Evolutionary conservation across 2,888 invertebrate species (phyloP), one percentile per base, ranked within the genome.

Genomic region (Hedychridium roseum): DNA sequence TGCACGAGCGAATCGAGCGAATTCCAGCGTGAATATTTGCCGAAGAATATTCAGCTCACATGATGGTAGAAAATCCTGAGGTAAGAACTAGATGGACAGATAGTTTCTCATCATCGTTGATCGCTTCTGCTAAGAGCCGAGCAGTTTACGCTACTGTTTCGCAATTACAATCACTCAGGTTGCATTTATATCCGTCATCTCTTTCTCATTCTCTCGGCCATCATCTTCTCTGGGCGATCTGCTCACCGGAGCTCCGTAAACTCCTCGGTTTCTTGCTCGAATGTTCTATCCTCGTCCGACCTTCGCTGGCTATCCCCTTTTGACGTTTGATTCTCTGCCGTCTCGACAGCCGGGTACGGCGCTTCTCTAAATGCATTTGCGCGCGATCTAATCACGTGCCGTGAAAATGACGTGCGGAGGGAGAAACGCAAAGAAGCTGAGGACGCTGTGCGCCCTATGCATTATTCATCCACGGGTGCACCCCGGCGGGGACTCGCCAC

Each of bases 381-480:
- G 58, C 56, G 43, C 57, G 52, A 45, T 50, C 65, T 68, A 68
- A 71, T 71, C 68, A 57, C 52, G 43, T 46, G 48, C 54, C 61
- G 64, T 64, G 59, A 68, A 50, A 57, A 40, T 59, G 63, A 66
- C 50, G 66, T 47, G 43, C 27, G 11, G 17, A 57, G 54, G 53
- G 54, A 60, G 54, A n/a, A n/a, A n/a, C n/a, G 57, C 53, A 35
- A 47, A 50, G 42, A 40, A 36, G 42, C 43, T 44, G 53, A 52
- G 53, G 56, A 60, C 58, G 55, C 60, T 60, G 58, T 60, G 57
- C 54, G 60, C 65, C 60, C 60, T 63, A 74, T 74, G 68, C 69
- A 75, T 75, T 73, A 75, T 75, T 76, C 73, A 74, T 74, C 58
- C 63, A 63, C 57, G 54, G 52, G 64, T 55, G 54, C 62, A 64